These are phyloP conservation scores for Pedetes capensis DNA, from an alignment of 2,113 vertebrate genomes.

Conservation along the genomic window DNA sequence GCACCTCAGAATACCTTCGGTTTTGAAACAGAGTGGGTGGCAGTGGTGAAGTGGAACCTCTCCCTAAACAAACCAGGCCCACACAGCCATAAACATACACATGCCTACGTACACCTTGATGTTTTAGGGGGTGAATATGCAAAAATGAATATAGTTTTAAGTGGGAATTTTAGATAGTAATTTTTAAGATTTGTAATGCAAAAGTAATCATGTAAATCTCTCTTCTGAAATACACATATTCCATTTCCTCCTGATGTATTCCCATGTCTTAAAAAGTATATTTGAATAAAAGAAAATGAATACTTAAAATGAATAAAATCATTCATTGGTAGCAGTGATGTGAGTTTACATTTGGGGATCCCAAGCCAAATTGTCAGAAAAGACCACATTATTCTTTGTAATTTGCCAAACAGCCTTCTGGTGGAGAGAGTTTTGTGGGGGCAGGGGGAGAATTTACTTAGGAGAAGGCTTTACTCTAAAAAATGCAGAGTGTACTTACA, in stretches of 20 bases:
- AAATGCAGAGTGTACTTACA: neutral
- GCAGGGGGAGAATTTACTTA: neutral
- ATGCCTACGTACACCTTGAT: constrained; percentile 55
- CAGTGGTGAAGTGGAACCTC: constrained; percentile 54
- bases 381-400: constrained; percentile 75
- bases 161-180: constrained; percentile 32
- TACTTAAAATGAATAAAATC: constrained; percentile 77
- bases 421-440: neutral
- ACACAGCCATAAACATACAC: constrained; percentile 48
- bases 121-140: constrained; percentile 58
- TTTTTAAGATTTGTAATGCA: constrained; percentile 57
- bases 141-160: constrained; percentile 4
- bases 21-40: constrained; percentile 66
- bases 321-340: constrained; percentile 74
- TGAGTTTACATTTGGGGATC: constrained; percentile 70
- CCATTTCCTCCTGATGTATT: constrained; percentile 58
- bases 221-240: constrained; percentile 51
- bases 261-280: constrained; percentile 65
- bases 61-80: constrained; percentile 60
- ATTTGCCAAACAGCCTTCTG: constrained; percentile 61
- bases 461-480: neutral
- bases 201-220: constrained; percentile 36
- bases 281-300: constrained; percentile 75
- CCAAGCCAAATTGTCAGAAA: constrained; percentile 76
- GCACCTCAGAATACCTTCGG: constrained; percentile 63